These are phyloP conservation scores for Alexandromys fortis DNA, from an alignment of 2,113 vertebrate species.

Conservation along the genomic window DNA sequence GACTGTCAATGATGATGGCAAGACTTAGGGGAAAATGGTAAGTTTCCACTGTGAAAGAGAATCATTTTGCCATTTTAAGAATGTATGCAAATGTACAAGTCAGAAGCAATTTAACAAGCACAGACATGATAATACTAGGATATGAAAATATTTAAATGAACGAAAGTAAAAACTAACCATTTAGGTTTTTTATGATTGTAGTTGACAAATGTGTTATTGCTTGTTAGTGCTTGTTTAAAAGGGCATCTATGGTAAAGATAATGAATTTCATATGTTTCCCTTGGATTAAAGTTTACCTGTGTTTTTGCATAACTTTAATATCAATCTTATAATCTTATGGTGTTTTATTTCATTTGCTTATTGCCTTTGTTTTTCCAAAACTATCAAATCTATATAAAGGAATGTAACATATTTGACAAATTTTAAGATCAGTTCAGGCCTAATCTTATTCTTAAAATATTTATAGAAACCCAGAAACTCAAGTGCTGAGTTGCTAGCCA, in stretches of 20 bases:
- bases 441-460: not conserved
- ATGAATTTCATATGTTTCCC: not conserved
- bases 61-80: not conserved
- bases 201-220: not conserved
- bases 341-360: not conserved
- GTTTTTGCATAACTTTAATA: not conserved
- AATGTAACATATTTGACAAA: not conserved
- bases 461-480: not conserved
- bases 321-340: not conserved
- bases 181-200: not conserved
- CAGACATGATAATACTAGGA: not conserved
- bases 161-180: not conserved
- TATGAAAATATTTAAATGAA: not conserved
- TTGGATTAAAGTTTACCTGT: not conserved
- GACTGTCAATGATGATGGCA: not conserved
- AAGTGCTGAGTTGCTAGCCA: not conserved
- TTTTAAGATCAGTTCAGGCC: not conserved
- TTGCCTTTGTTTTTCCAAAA: not conserved
- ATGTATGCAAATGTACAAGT: not conserved
- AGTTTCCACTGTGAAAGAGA: not conserved
- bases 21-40: not conserved
- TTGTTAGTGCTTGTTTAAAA: not conserved
- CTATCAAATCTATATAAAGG: not conserved
- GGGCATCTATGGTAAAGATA: not conserved
- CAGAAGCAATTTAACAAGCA: not conserved